A percentile compares a stretch with the other conserved stretches of the same genome.
phyloP scores from a whole-genome alignment of 2,113 vertebrate species.

The Archocentrus centrarchus region DNA sequence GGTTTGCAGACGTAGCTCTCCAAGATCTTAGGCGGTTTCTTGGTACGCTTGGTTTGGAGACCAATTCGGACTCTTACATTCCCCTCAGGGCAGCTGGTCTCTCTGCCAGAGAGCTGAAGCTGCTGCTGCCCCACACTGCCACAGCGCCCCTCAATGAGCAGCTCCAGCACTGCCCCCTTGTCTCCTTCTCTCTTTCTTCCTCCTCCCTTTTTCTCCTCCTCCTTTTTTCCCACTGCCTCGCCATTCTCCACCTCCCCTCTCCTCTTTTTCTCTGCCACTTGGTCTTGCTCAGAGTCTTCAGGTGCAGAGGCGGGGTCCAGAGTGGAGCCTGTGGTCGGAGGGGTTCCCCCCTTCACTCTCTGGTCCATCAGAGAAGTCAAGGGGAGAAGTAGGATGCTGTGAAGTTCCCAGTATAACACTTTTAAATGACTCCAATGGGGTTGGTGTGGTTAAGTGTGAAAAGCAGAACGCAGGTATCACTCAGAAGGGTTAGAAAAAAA shows the following conservation, averaged over 20 bases:
- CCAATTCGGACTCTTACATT: slow-evolving; percentile 92
- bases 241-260: slow-evolving; percentile 52
- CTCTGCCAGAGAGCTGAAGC: slow-evolving; percentile 89
- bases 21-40: slow-evolving; percentile 97
- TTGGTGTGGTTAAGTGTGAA: slow-evolving; percentile 10
- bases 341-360: slow-evolving; percentile 79
- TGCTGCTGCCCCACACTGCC: slow-evolving; percentile 76
- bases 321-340: slow-evolving; percentile 54
- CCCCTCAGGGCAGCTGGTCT: slow-evolving; percentile 90
- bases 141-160: slow-evolving; percentile 79
- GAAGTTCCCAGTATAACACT: slow-evolving; percentile 62
- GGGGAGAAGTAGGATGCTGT: slow-evolving; percentile 53
- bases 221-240: slow-evolving; percentile 45
- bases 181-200: slow-evolving; percentile 65
- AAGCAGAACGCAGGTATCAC: slow-evolving; percentile 30
- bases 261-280: slow-evolving; percentile 61
- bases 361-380: slow-evolving; percentile 81
- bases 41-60: slow-evolving; percentile 93
- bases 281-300: slow-evolving; percentile 63
- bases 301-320: slow-evolving; percentile 60
- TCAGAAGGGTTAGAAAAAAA: slow-evolving; percentile 27
- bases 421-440: slow-evolving; percentile 18
- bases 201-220: slow-evolving; percentile 62
- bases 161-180: slow-evolving; percentile 78
- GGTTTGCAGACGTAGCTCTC: slow-evolving; percentile 98